Evolutionary conservation across 2,113 vertebrate genomes (phyloP).

Genomic region (Ameiurus melas): DNA sequence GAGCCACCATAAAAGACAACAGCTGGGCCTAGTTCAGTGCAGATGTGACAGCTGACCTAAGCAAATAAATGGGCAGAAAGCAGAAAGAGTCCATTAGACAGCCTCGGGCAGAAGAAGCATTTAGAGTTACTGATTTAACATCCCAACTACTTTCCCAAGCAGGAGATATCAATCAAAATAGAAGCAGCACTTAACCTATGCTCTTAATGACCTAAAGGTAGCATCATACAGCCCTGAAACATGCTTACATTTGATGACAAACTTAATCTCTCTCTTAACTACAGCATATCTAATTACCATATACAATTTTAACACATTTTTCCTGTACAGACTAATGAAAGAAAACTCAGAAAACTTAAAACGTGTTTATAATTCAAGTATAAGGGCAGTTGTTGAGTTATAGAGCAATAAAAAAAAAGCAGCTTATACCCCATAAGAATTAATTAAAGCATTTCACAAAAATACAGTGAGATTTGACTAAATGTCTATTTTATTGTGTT

Average conservation of each 20-base stretch:
- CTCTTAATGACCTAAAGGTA: neutral
- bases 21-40: neutral
- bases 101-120: neutral
- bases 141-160: neutral
- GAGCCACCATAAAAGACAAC: neutral
- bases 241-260: neutral
- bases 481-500: neutral
- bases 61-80: conserved; percentile 32
- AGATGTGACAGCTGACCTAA: conserved; percentile 36
- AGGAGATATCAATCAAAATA: neutral
- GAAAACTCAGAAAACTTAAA: neutral
- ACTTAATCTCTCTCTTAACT: neutral
- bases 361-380: neutral
- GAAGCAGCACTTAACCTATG: neutral
- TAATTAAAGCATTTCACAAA: neutral
- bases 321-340: neutral
- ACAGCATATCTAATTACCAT: neutral
- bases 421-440: neutral
- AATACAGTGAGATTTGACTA: neutral
- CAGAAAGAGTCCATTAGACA: neutral
- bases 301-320: neutral
- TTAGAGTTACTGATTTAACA: conserved; percentile 2
- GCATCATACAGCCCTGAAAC: neutral
- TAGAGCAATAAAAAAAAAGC: neutral
- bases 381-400: neutral